Evolutionary conservation across 2,888 invertebrate genomes (phyloP), one percentile per base, ranked within the genome.

Genomic region (Hemaris fuciformis): DNA sequence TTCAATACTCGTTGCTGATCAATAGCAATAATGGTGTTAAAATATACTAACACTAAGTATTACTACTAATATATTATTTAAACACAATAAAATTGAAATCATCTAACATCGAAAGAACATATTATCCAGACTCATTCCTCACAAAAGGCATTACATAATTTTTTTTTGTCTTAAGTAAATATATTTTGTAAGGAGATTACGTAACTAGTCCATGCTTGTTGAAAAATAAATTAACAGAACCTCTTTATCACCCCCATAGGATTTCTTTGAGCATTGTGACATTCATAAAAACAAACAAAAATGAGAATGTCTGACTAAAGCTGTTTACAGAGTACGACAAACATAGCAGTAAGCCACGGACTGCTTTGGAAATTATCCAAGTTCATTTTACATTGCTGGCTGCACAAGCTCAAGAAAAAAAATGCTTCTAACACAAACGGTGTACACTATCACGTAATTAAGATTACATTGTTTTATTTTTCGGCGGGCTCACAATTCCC

Each of bases 261-360:
- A 57, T 64, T 58, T 62, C 61, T 66, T 61, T 62, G 60, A 64
- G 62, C 59, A 62, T 45, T 67, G 69, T 71, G 71, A 73, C 69
- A 72, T 76, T 66, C 69, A 74, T n/a, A 67, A 74, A 74, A 76
- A 76, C 69, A 78, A 82, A 80, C 72, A 80, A 76, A 76, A 69
- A 74, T 66, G 64, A 68, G 70, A 78, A 79, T 76, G 75, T 76
- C 74, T 75, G 73, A 75, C 74, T 71, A 69, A 67, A 69, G 75
- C 77, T 79, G 82, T 83, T 84, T 83, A 82, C 80, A 76, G 69
- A 72, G 75, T 72, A 77, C 72, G 74, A 74, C 79, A 78, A 81
- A 81, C 78, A 81, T 74, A 75, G 72, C 73, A 72, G 69, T 72
- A 75, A 75, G 75, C 74, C 48, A 48, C 18, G 18, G 18, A 53